Evolutionary conservation across 2,888 invertebrate species (phyloP).

Genomic region (Agrypnus murinus): DNA sequence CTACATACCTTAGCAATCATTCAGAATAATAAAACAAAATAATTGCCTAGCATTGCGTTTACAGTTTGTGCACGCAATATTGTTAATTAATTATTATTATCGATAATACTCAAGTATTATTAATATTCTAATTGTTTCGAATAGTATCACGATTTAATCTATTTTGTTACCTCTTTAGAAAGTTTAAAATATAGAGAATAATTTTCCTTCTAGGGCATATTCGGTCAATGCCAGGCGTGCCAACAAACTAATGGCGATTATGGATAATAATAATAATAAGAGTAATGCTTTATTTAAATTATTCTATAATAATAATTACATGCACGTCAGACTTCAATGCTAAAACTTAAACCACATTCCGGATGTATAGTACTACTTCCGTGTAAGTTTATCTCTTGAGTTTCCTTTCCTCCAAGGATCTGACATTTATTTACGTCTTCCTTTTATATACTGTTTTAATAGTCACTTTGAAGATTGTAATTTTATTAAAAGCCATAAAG

Average conservation of each 20-base stretch:
- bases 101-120: background rate
- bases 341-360: too few species aligned
- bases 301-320: too few species aligned
- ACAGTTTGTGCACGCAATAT: background rate
- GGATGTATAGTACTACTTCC: too few species aligned
- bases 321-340: too few species aligned
- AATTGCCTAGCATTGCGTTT: background rate
- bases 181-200: constrained; percentile 28
- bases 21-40: background rate
- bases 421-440: too few species aligned
- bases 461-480: too few species aligned
- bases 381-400: too few species aligned
- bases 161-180: constrained; percentile 26
- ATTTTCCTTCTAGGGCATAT: constrained; percentile 37
- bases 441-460: too few species aligned
- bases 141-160: constrained; percentile 37
- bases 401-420: too few species aligned
- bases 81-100: background rate
- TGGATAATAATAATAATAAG: too few species aligned
- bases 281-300: too few species aligned
- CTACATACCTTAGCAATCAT: background rate
- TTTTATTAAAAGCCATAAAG: too few species aligned
- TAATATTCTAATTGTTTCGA: constrained; percentile 15
- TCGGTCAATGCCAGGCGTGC: constrained; percentile 44
- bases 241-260: constrained; percentile 5